Evolutionary conservation across 1,140 invertebrate genomes (phyloP), one percentile per base, ranked within the genome.

Genomic region (Eupristina koningsbergeri): DNA sequence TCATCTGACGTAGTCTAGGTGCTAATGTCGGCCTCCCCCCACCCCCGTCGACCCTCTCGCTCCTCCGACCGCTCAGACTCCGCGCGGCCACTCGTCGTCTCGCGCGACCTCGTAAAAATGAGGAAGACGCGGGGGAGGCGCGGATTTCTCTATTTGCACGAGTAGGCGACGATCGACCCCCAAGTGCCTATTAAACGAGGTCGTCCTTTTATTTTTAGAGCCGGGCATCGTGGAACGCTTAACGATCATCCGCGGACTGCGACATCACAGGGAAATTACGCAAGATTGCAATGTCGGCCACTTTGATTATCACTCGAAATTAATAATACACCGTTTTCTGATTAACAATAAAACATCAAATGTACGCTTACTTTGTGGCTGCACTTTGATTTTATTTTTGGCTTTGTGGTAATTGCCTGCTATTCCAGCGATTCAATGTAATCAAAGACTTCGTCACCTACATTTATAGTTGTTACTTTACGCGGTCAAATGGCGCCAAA

Each of bases 131-230:
- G 31, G 53, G 36, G 61, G 71, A 45, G 47, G 34, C 45, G 53
- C 50, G 61, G 71, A 45, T 71, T 71, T 78, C 47, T 61, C 34
- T 50, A 78, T 83, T 78, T 67, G 74, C 61, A 34, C 50, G 53
- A 36, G 45, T n/a, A 39, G 45, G 58, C 53, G 67, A 74, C 50
- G 83, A 79, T 75, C 76, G 77, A 77, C 74, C 81, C 74, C 86
- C 45, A 75, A 80, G 58, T 80, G 61, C 77, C 67, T 64, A 75
- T 80, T 80, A 67, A 85, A 71, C 63, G 74, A 78, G 67, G 75
- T 75, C 83, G 83, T 17, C 76, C 76, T 79, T 77, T 83, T 83
- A 83, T 79, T 83, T 83, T 83, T 83, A 83, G 81, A 77, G 81
- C 45, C 31, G 34, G n/a, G 73, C 47, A 50, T 50, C 45, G 45